A percentile compares a stretch with the other conserved stretches of the same genome.
These are phyloP conservation scores for Vimba vimba DNA, from an alignment of 2,113 vertebrate species.

Conservation along the genomic window DNA sequence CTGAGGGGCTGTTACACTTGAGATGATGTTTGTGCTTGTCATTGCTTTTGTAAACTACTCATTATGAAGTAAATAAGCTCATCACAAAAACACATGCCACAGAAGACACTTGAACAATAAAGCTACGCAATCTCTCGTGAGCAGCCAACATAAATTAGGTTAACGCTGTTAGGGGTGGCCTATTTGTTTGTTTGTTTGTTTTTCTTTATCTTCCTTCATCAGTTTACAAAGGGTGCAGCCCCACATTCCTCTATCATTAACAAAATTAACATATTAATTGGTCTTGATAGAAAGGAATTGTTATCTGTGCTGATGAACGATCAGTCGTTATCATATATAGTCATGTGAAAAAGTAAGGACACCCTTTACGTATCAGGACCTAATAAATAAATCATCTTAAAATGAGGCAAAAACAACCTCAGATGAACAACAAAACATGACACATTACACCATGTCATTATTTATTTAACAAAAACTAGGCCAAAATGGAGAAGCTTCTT, in stretches of 20 bases:
- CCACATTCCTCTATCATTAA: slow-evolving; percentile 11
- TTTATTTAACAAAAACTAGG: no score
- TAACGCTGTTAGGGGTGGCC: neutral
- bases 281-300: neutral
- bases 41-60: slow-evolving; percentile 32
- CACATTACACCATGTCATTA: no score
- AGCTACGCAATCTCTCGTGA: slow-evolving; percentile 5
- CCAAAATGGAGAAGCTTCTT: no score
- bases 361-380: no score
- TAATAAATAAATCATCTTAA: no score
- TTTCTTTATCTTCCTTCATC: slow-evolving; percentile 1
- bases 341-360: no score
- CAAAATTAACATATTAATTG: slow-evolving; percentile 1
- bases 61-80: neutral
- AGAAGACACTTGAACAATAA: neutral
- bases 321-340: neutral
- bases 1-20: neutral
- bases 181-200: slow-evolving; percentile 13
- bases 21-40: slow-evolving; percentile 21
- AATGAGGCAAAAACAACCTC: no score
- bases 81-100: slow-evolving; percentile 7
- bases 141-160: neutral
- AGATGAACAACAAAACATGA: no score
- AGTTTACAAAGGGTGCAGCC: neutral
- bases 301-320: neutral